These are phyloP conservation scores for Mycetomoellerius zeteki DNA, from an alignment of 1,140 invertebrate genomes.

Conservation along the genomic window DNA sequence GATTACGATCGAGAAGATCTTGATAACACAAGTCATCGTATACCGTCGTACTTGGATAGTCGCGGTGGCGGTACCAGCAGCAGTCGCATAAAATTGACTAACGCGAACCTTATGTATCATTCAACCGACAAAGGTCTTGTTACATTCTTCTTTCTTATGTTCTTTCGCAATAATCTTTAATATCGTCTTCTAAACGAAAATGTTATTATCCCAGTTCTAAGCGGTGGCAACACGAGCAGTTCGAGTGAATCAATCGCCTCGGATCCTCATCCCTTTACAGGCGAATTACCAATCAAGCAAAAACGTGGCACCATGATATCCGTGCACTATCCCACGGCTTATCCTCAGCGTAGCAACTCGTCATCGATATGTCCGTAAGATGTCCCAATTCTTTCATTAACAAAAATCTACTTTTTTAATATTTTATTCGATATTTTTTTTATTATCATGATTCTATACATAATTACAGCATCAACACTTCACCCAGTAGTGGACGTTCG, in stretches of 20 bases:
- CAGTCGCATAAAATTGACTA: slow-evolving; percentile 79
- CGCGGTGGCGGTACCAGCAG: slow-evolving; percentile 52
- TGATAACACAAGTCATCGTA: slow-evolving; percentile 78
- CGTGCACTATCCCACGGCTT: slow-evolving; percentile 80
- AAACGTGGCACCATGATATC: slow-evolving; percentile 81
- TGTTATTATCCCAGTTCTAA: slow-evolving; percentile 71
- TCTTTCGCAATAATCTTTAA: neutral
- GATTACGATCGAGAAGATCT: slow-evolving; percentile 79
- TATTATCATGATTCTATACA: slow-evolving; percentile 43
- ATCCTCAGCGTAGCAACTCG: slow-evolving; percentile 80
- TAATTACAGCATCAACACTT: slow-evolving; percentile 79
- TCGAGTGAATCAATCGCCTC: slow-evolving; percentile 92
- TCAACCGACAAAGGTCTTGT: slow-evolving; percentile 81
- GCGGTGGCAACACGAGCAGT: slow-evolving; percentile 89
- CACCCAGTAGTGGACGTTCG: slow-evolving; percentile 81
- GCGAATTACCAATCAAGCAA: slow-evolving; percentile 81
- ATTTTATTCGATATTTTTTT: neutral
- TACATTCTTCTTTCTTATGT: neutral
- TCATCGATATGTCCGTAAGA: slow-evolving; percentile 80
- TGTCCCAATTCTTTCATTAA: slow-evolving; percentile 32
- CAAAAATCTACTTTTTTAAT: neutral
- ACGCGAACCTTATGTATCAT: slow-evolving; percentile 83
- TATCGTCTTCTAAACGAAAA: neutral
- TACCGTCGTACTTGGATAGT: slow-evolving; percentile 78
- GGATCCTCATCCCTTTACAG: slow-evolving; percentile 79